Evolutionary conservation across 2,888 invertebrate species (phyloP).

Genomic region (Dichetophora obliterata): DNA sequence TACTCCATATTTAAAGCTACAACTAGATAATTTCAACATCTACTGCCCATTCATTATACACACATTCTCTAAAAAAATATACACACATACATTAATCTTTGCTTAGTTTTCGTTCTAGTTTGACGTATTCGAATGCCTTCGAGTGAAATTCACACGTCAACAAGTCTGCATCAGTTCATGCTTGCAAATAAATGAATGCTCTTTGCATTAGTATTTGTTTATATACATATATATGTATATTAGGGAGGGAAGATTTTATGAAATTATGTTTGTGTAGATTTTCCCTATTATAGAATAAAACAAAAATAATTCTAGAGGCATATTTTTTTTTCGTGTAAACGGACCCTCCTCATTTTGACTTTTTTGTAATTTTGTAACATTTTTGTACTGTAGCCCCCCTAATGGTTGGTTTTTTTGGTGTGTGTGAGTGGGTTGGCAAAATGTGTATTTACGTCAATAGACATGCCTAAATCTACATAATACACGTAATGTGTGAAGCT

Average conservation of each 20-base stretch:
- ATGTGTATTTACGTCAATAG: not conserved
- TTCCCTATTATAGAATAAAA: too few relatives aligned
- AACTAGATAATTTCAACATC: too few relatives aligned
- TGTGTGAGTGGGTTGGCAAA: not conserved
- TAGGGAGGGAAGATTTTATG: too few relatives aligned
- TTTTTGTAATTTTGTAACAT: too few relatives aligned
- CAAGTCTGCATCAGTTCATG: constrained; percentile 1
- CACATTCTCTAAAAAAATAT: not conserved
- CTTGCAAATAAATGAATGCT: constrained; percentile 7
- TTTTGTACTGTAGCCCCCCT: too few relatives aligned
- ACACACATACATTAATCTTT: not conserved
- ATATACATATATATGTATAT: not conserved
- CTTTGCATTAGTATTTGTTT: not conserved
- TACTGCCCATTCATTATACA: too few relatives aligned
- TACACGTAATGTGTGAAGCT: not conserved
- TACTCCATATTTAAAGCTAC: too few relatives aligned
- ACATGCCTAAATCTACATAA: not conserved
- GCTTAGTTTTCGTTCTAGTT: not conserved
- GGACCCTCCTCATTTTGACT: too few relatives aligned
- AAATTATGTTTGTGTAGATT: too few relatives aligned
- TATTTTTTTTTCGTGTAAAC: too few relatives aligned
- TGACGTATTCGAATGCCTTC: constrained; percentile 8
- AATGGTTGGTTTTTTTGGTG: too few relatives aligned
- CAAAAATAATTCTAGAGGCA: too few relatives aligned
- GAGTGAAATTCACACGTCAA: constrained; percentile 39